Percentiles rank a stretch among this genome's conserved stretches.
phyloP scores from a whole-genome alignment of 2,113 vertebrate genomes.

The Pangasianodon hypophthalmus region DNA sequence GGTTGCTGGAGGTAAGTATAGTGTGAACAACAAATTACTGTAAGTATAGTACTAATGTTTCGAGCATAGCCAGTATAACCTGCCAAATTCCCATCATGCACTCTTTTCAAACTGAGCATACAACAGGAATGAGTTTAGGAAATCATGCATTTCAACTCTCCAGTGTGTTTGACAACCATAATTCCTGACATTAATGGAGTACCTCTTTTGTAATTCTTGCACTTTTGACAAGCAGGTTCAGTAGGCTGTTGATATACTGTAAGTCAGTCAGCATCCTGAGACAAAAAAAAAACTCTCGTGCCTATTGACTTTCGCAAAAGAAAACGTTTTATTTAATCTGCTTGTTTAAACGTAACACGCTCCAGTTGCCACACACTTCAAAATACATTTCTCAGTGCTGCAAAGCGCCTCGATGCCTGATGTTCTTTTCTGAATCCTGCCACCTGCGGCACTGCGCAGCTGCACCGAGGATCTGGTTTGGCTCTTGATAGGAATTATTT shows the following conservation, averaged over 20 bases:
- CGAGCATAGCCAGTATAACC: neutral
- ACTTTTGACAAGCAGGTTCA: neutral
- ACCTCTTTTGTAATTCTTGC: neutral
- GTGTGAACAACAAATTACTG: neutral
- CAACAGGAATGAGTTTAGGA: neutral
- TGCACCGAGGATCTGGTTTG: neutral
- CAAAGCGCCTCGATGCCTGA: neutral
- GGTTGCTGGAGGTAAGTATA: neutral
- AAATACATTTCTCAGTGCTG: neutral
- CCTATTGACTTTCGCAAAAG: neutral
- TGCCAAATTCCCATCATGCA: neutral
- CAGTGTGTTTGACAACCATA: neutral
- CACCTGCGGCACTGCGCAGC: neutral
- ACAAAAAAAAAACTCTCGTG: neutral
- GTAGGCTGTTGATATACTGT: neutral
- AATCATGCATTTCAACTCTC: neutral
- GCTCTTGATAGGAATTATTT: neutral
- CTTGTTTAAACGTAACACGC: neutral
- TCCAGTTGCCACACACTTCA: neutral
- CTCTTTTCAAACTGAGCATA: neutral
- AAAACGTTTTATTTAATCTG: neutral
- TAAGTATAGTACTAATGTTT: neutral
- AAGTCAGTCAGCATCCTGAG: neutral
- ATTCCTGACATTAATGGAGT: neutral
- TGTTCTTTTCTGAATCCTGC: neutral